Base-by-base conservation (phyloP, 2,797 vertebrate species). In the Carcharodon carcharias region DNA sequence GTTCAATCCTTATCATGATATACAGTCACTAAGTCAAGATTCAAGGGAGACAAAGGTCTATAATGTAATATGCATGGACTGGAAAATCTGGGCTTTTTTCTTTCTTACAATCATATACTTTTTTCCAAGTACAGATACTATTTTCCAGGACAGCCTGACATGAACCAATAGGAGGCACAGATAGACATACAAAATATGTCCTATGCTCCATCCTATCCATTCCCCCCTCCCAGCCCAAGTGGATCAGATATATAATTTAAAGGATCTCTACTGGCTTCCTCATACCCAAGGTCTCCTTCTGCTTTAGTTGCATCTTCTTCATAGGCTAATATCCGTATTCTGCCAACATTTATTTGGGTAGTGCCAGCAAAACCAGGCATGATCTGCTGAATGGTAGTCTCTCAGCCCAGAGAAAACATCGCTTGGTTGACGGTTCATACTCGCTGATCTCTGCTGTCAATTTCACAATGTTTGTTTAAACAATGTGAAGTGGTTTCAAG, bases 21-120 rank as follows among this genome's bases (percentile, higher is more conserved):
- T 56, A 56, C 26, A 67, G 61, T 89, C 63, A 69, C 92, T 69
- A 50, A 56, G 40, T 16, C 94, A 95, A 95, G 94, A 95, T 95
- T 71, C 50, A 56, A 54, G 14, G 26, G 16, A 14, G 67, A 28
- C 40, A 71, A 18, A 73, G 40, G 5, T 28, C 26, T 16, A 95
- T 4, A 95, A 50, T 28, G 16, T 26, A 45, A 45, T 45, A 45
- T 23, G 31, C 18, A 18, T 11, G 0, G 92, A 16, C 67, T 50
- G 63, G 45, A 8, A 54, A 3, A 54, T 18, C 7, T 73, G 89
- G 28, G 0, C 26, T 45, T 16, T 9, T 88, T 88, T 28, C 85
- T 54, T 28, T 87, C 45, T 56, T 28, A 28, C 54, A 88, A 3
- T 88, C 14, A 91, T 21, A 21, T 28, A 26, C 65, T n/a, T 61